Conservation (phyloP, 2,113 vertebrate genomes). For the Euleptes europaea region DNA sequence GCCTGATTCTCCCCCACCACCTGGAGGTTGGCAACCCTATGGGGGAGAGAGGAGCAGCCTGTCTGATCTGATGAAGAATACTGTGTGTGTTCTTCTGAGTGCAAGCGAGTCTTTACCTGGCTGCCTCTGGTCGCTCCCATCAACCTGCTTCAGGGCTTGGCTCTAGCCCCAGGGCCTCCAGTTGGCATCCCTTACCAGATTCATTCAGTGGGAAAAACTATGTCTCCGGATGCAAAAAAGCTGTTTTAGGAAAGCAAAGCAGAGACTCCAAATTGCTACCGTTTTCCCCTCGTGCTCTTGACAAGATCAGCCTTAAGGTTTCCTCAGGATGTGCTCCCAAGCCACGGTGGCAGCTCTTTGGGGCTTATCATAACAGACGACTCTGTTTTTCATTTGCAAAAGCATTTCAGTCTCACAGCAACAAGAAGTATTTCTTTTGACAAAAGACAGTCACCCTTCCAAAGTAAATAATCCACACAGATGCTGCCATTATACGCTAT, state of each 20-base stretch:
- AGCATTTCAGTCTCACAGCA: slow-evolving; percentile 74
- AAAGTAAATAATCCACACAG: slow-evolving; percentile 72
- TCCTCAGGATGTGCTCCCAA: slow-evolving; percentile 75
- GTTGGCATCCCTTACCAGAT: background rate
- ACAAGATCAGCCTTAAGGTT: slow-evolving; percentile 69
- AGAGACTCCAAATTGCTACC: background rate
- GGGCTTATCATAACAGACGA: slow-evolving; percentile 72
- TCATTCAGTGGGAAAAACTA: background rate
- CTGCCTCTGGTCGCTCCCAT: background rate
- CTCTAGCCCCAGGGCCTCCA: background rate
- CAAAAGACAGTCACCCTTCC: slow-evolving; percentile 71
- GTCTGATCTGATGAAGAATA: too few relatives aligned
- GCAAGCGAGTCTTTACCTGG: too few relatives aligned
- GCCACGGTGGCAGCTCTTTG: slow-evolving; percentile 53
- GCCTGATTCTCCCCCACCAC: too few relatives aligned
- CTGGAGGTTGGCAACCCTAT: too few relatives aligned
- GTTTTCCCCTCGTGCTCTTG: slow-evolving; percentile 22
- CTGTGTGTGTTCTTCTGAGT: too few relatives aligned
- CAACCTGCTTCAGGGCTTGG: background rate
- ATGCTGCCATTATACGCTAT: accelerated
- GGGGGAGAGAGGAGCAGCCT: too few relatives aligned
- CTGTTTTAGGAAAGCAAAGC: background rate
- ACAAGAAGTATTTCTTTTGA: slow-evolving; percentile 70
- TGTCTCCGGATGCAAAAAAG: background rate
- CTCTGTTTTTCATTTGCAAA: slow-evolving; percentile 74